phyloP scores from a whole-genome alignment of 2,797 vertebrate species.

The Emydoidea blandingii region DNA sequence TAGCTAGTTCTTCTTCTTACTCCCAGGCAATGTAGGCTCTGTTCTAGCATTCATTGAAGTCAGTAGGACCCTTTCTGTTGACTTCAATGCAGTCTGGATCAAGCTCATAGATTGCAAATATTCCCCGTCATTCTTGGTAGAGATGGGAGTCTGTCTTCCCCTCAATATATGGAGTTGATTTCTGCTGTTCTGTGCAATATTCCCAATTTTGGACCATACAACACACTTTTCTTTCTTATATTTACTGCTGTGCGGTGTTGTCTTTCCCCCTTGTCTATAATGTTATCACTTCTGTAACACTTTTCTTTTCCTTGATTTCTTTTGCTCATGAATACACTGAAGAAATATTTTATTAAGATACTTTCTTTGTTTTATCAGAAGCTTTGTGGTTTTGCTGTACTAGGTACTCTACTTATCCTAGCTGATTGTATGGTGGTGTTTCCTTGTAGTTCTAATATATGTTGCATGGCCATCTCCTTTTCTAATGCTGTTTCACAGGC shows the following conservation, averaged over 20 bases:
- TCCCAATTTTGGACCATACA: neutral
- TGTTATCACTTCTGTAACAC: neutral
- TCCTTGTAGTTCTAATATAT: neutral
- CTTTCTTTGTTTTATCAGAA: neutral
- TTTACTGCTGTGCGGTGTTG: neutral
- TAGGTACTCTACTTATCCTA: neutral
- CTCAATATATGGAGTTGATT: neutral
- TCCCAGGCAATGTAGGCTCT: neutral
- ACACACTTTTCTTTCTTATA: neutral
- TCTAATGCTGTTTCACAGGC: neutral
- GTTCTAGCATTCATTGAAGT: neutral
- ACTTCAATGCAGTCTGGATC: neutral
- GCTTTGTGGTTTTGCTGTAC: neutral
- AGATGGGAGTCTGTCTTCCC: neutral
- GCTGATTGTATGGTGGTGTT: neutral
- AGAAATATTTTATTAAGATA: neutral
- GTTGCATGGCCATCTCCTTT: neutral
- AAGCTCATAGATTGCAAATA: neutral
- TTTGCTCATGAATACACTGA: neutral
- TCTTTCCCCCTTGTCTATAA: neutral
- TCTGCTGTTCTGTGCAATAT: neutral
- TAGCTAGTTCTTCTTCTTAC: neutral
- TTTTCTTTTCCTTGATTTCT: neutral
- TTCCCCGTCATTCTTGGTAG: neutral
- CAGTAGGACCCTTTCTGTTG: neutral